Percentiles rank a stretch among this genome's conserved stretches.
Evolutionary conservation across 2,797 vertebrate species (phyloP).

Genomic region (Yasuhikotakia modesta): DNA sequence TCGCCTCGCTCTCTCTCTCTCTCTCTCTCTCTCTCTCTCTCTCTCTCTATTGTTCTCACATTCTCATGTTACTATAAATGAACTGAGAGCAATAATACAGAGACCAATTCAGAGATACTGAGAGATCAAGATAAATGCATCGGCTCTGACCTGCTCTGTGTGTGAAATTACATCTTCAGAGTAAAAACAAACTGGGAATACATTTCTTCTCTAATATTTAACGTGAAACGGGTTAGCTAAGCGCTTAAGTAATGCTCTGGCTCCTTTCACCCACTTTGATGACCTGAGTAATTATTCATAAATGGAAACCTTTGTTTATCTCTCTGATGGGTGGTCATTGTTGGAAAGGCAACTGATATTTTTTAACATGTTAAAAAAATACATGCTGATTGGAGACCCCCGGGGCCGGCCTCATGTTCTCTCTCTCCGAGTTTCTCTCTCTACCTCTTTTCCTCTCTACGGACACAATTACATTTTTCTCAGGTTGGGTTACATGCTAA

Average conservation of each 20-base stretch:
- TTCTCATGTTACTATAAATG: constrained; percentile 24
- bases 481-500: constrained; percentile 65
- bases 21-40: not conserved
- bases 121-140: constrained; percentile 25
- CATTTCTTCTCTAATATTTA: constrained; percentile 11
- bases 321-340: constrained; percentile 55
- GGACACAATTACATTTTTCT: constrained; percentile 62
- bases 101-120: not conserved
- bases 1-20: too few relatives aligned
- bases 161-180: constrained; percentile 30
- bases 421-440: constrained; percentile 41
- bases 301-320: constrained; percentile 56
- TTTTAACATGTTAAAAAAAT: constrained; percentile 53
- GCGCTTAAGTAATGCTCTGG: constrained; percentile 46
- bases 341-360: constrained; percentile 41
- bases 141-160: constrained; percentile 5
- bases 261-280: constrained; percentile 42
- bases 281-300: constrained; percentile 45
- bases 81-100: constrained; percentile 19
- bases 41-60: not conserved
- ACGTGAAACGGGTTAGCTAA: constrained; percentile 33
- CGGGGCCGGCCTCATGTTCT: constrained; percentile 40
- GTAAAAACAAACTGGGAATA: constrained; percentile 11
- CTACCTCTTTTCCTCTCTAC: constrained; percentile 51
- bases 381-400: constrained; percentile 60